Conservation (phyloP, 2,797 vertebrate genomes). For the Poecilia picta region DNA sequence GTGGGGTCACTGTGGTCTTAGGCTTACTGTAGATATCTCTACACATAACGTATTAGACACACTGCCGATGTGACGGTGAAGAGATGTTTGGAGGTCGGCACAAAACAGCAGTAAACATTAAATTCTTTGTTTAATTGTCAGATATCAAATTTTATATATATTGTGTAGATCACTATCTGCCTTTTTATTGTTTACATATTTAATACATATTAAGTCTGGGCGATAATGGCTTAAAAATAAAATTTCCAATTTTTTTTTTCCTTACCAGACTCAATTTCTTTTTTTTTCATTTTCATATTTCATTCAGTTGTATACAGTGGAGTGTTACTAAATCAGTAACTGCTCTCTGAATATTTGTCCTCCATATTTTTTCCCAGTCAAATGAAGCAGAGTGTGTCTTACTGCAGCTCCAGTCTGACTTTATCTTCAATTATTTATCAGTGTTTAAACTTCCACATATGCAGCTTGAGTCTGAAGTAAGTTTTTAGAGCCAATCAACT, state of each 20-base stretch:
- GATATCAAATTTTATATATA: not conserved
- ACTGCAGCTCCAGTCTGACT: not conserved
- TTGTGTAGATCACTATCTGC: not conserved
- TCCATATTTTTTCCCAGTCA: not conserved
- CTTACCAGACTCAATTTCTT: no score
- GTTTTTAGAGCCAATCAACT: not conserved
- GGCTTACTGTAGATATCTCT: constrained; percentile 10
- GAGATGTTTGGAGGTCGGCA: not conserved
- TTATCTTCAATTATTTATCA: not conserved
- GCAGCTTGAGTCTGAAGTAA: not conserved
- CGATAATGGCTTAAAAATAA: not conserved
- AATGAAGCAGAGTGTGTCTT: not conserved
- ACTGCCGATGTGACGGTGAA: not conserved
- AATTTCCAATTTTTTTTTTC: no score
- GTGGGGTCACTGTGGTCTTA: constrained; percentile 6
- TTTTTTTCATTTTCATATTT: no score
- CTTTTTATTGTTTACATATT: not conserved
- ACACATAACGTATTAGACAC: not conserved
- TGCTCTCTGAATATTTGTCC: not conserved
- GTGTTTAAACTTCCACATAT: not conserved
- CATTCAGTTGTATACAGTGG: no score
- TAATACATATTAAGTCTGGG: not conserved
- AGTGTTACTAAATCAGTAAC: not conserved
- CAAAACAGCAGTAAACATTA: not conserved
- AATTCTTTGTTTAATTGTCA: not conserved